Evolutionary conservation across 2,888 invertebrate species (phyloP).

Genomic region (Priocnemis perturbator): DNA sequence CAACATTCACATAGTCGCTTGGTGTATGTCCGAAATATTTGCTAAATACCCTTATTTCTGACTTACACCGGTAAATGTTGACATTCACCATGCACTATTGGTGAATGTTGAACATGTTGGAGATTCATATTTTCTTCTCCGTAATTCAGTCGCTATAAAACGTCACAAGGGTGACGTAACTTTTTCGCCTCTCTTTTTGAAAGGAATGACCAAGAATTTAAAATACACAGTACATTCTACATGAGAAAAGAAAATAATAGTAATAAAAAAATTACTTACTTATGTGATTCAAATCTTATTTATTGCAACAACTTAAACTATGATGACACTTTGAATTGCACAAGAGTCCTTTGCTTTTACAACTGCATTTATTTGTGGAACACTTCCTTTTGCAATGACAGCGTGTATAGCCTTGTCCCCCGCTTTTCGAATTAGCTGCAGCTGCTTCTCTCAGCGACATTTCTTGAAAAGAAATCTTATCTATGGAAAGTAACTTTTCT

Average conservation of each 20-base stretch:
- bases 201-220: slow-evolving; percentile 12
- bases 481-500: slow-evolving; percentile 51
- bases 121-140: slow-evolving; percentile 24
- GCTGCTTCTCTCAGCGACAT: too few relatives aligned
- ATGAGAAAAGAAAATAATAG: too few relatives aligned
- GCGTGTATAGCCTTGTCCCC: slow-evolving; percentile 32
- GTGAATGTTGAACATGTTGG: slow-evolving; percentile 24
- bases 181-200: slow-evolving; percentile 19
- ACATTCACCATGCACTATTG: slow-evolving; percentile 23
- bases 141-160: slow-evolving; percentile 25
- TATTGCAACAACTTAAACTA: slow-evolving; percentile 28
- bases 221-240: slow-evolving; percentile 22
- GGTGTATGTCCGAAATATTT: slow-evolving; percentile 25
- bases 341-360: slow-evolving; percentile 44
- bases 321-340: slow-evolving; percentile 51
- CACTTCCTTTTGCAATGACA: slow-evolving; percentile 37
- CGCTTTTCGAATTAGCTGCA: slow-evolving; percentile 45
- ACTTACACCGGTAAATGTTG: slow-evolving; percentile 20
- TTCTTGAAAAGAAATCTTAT: slow-evolving; percentile 48
- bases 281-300: slow-evolving; percentile 22
- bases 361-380: slow-evolving; percentile 44
- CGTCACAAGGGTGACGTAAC: slow-evolving; percentile 18
- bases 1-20: slow-evolving; percentile 27
- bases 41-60: slow-evolving; percentile 24
- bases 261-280: slow-evolving; percentile 29